Conservation (phyloP, 2,113 vertebrate species). For the Piaya cayana region DNA sequence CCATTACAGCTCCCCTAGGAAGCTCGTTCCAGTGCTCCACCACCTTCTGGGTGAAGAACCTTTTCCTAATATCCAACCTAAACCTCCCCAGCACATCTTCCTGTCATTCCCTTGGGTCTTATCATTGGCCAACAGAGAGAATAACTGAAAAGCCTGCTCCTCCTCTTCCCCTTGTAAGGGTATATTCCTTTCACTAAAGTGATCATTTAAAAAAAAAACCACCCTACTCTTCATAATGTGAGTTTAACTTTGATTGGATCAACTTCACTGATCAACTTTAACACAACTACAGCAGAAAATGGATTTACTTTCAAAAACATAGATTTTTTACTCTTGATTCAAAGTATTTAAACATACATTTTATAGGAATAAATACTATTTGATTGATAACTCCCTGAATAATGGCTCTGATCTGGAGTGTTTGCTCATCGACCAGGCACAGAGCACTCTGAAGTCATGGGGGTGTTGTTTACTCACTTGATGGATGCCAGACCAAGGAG, state of each 20-base stretch:
- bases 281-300: not conserved
- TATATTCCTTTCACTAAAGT: not conserved
- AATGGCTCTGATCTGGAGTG: constrained; percentile 13
- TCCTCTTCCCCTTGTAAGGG: no score
- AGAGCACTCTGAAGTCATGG: not conserved
- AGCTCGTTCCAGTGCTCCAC: no score
- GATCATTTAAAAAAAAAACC: rapidly evolving
- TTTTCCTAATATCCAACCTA: no score
- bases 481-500: not conserved
- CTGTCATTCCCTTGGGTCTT: no score
- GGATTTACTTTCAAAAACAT: not conserved
- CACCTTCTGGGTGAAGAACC: no score
- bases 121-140: no score
- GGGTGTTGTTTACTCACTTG: not conserved
- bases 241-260: not conserved
- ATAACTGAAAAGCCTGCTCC: no score
- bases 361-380: not conserved
- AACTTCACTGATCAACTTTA: not conserved
- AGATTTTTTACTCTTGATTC: not conserved
- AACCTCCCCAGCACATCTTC: no score
- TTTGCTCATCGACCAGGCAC: constrained; percentile 13
- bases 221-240: not conserved
- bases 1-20: no score
- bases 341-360: not conserved
- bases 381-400: constrained; percentile 18